phyloP scores from a whole-genome alignment of 2,888 invertebrate genomes.

The Emmelina monodactyla region DNA sequence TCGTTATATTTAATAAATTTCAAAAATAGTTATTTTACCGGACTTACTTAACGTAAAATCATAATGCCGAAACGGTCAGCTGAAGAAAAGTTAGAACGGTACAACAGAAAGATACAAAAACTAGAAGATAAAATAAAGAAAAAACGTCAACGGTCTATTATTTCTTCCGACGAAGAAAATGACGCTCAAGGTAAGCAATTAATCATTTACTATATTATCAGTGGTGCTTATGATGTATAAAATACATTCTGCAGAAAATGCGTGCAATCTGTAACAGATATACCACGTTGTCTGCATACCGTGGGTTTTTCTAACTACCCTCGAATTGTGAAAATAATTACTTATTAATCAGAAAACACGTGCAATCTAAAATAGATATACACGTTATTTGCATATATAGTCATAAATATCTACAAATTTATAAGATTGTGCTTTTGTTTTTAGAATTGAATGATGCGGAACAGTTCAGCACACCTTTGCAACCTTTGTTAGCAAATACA shows the following conservation, averaged over 20 bases:
- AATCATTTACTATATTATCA: background rate
- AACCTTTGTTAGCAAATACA: background rate
- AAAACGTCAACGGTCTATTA: background rate
- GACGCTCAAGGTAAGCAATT: background rate
- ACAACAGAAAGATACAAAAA: conserved; percentile 2
- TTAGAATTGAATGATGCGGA: background rate
- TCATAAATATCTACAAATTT: background rate
- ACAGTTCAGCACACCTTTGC: background rate
- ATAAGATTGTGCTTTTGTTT: background rate
- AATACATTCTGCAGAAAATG: background rate
- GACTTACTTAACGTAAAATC: background rate
- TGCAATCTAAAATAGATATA: conserved; percentile 1
- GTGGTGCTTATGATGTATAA: background rate
- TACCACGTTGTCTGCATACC: background rate
- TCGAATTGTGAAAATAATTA: too few relatives aligned
- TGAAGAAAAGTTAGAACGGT: conserved; percentile 1
- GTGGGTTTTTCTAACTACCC: background rate
- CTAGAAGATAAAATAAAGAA: background rate
- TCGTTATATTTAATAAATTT: background rate
- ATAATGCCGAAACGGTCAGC: conserved; percentile 7
- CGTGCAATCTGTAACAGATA: background rate
- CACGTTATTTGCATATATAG: background rate
- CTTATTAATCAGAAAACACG: background rate
- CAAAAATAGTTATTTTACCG: background rate
- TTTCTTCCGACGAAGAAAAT: background rate